These are phyloP conservation scores for Leptothorax acervorum DNA, from an alignment of 2,888 invertebrate genomes.

Conservation along the genomic window DNA sequence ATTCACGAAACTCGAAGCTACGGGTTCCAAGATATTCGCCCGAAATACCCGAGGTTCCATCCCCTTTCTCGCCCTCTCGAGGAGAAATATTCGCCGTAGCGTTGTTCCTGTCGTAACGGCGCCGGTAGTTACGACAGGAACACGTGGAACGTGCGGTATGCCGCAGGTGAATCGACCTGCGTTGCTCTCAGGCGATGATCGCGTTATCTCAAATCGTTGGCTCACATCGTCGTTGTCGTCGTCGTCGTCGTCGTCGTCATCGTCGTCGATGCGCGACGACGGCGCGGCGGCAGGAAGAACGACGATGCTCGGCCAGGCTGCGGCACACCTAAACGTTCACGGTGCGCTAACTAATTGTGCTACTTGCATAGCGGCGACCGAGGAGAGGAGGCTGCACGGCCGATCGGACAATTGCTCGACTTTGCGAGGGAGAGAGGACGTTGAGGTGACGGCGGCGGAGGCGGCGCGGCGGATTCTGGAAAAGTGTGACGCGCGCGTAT, in stretches of 20 bases:
- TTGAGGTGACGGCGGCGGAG: not conserved
- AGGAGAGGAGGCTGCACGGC: conserved; percentile 48
- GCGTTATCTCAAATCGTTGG: conserved; percentile 55
- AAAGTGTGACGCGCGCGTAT: conserved; percentile 51
- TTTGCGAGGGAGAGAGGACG: conserved; percentile 41
- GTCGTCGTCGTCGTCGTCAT: not conserved
- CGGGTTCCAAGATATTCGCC: not conserved
- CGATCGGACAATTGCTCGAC: conserved; percentile 56
- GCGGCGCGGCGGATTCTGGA: conserved; percentile 24
- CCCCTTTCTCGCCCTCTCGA: not conserved
- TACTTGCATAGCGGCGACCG: conserved; percentile 33
- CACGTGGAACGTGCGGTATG: conserved; percentile 40
- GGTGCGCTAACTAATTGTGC: conserved; percentile 58
- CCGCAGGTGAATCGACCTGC: conserved; percentile 27
- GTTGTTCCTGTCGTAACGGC: not conserved
- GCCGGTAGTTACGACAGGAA: conserved; percentile 19
- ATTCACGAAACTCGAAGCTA: not conserved
- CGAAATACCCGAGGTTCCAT: not conserved
- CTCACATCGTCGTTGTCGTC: conserved; percentile 6
- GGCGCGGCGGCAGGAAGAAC: not conserved
- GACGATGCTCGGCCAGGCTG: not conserved
- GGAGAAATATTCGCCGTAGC: no score
- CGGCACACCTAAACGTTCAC: conserved; percentile 45
- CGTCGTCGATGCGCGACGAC: not conserved
- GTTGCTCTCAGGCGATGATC: conserved; percentile 20